These are phyloP conservation scores for Ficedula albicollis DNA, from an alignment of 2,797 vertebrate species.

Conservation along the genomic window DNA sequence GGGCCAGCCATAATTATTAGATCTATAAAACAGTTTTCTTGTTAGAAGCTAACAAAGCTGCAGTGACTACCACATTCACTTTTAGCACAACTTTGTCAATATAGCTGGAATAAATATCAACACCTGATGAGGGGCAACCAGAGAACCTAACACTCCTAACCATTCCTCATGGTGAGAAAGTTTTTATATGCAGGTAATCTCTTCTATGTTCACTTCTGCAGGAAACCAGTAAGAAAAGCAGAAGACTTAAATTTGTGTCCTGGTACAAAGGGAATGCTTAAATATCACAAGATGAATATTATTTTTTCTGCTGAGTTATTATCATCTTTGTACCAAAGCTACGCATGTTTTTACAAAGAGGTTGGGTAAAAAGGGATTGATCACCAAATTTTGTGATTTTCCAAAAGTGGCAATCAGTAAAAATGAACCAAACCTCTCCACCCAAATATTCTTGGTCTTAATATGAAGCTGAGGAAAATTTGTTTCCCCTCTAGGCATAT, in stretches of 20 bases:
- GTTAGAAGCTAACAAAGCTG: not conserved
- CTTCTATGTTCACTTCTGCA: not conserved
- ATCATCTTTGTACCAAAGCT: not conserved
- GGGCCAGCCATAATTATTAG: not conserved
- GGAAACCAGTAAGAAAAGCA: not conserved
- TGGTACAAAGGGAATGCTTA: not conserved
- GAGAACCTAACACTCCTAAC: not conserved
- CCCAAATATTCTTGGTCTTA: not conserved
- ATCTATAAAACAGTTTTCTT: not conserved
- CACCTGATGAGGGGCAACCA: not conserved
- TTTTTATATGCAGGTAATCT: not conserved
- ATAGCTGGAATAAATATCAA: not conserved
- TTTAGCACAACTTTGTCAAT: not conserved
- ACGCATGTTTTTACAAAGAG: not conserved
- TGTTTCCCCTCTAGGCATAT: not conserved
- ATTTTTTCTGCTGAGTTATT: not conserved
- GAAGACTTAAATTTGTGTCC: not conserved
- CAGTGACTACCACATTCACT: not conserved
- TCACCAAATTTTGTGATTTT: not conserved
- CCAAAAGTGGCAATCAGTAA: not conserved
- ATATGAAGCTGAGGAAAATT: not conserved
- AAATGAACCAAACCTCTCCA: not conserved
- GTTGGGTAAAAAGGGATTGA: not conserved
- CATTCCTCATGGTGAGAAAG: not conserved
- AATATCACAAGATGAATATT: not conserved